phyloP scores from a whole-genome alignment of 1,140 invertebrate genomes.

The Aphelenchoides fujianensis region DNA sequence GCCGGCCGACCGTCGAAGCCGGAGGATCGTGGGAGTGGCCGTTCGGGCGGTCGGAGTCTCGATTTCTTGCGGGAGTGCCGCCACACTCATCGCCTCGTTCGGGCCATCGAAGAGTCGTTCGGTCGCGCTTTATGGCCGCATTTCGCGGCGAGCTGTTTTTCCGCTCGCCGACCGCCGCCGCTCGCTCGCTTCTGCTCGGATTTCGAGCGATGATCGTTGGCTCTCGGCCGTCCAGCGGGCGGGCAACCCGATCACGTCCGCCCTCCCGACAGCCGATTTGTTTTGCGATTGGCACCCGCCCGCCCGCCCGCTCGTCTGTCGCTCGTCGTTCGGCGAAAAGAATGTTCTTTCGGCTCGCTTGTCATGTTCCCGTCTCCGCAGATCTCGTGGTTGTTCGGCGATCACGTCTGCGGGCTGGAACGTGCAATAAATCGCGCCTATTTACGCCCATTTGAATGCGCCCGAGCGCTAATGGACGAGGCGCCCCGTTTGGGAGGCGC shows the following conservation, averaged over 20 bases:
- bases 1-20: neutral
- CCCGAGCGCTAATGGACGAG: too few relatives aligned
- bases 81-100: neutral
- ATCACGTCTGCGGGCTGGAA: neutral
- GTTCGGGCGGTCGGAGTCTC: neutral
- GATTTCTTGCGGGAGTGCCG: neutral
- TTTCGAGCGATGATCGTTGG: too few relatives aligned
- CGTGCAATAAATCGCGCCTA: neutral
- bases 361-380: neutral
- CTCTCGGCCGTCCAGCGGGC: too few relatives aligned
- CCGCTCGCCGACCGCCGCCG: neutral
- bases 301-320: neutral
- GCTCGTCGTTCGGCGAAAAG: neutral
- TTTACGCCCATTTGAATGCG: too few relatives aligned
- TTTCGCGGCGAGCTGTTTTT: neutral
- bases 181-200: too few relatives aligned
- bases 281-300: neutral
- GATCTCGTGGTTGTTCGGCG: neutral
- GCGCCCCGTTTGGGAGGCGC: neutral
- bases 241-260: too few relatives aligned
- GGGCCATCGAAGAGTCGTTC: neutral
- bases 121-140: neutral
- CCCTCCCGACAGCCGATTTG: neutral
- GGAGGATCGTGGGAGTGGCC: neutral
- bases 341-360: neutral